Percentiles rank a stretch among this genome's conserved stretches.
Evolutionary conservation across 2,888 invertebrate species (phyloP).

Genomic region (Tetranychus truncatus): DNA sequence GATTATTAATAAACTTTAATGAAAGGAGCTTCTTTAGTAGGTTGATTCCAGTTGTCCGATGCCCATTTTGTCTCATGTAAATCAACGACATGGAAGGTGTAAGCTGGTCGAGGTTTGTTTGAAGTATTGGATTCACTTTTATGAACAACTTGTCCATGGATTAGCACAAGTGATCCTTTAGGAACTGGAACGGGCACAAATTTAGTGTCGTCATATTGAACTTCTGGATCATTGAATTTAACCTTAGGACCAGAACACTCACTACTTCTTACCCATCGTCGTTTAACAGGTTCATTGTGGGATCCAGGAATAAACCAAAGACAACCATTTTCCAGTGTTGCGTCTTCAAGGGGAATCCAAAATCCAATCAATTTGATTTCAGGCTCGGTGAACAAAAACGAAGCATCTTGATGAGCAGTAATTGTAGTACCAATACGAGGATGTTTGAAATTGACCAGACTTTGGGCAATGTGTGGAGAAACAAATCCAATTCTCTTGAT

Average conservation of each 20-base stretch:
- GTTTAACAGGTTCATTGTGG: conserved; percentile 53
- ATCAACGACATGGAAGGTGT: conserved; percentile 86
- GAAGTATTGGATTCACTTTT: conserved; percentile 73
- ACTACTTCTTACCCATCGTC: conserved; percentile 45
- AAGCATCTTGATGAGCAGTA: conserved; percentile 48
- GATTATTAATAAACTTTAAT: background rate
- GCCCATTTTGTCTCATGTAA: conserved; percentile 53
- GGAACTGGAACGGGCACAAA: conserved; percentile 60
- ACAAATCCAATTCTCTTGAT: conserved; percentile 44
- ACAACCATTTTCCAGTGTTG: conserved; percentile 80
- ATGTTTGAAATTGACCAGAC: conserved; percentile 96
- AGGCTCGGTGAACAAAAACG: conserved; percentile 69
- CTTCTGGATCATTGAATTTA: conserved; percentile 48
- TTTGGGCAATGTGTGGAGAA: conserved; percentile 72
- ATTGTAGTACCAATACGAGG: conserved; percentile 57
- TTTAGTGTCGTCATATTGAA: conserved; percentile 43
- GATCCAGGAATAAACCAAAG: conserved; percentile 79
- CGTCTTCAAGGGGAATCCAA: conserved; percentile 91
- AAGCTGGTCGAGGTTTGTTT: conserved; percentile 63
- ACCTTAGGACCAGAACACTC: conserved; percentile 35
- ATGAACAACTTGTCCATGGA: conserved; percentile 84
- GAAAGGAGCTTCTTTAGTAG: background rate
- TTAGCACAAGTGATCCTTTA: conserved; percentile 68
- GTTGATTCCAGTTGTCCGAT: conserved; percentile 48
- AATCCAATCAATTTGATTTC: conserved; percentile 55